A percentile compares a stretch with the other conserved stretches of the same genome.
Conservation (phyloP, 2,113 vertebrate genomes). For the Etia nguti region DNA sequence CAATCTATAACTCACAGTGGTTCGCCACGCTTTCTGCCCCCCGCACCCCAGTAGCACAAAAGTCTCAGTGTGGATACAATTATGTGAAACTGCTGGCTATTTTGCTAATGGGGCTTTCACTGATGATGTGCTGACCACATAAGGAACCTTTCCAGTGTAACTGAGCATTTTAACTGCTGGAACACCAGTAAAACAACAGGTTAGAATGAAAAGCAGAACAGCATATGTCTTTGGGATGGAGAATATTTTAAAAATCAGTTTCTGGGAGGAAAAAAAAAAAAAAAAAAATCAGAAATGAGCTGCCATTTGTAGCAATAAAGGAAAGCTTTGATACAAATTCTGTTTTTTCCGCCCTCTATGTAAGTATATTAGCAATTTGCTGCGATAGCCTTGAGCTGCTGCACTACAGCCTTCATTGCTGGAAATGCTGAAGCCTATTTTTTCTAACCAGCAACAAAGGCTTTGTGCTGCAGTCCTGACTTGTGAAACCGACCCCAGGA, state of each 20-base stretch:
- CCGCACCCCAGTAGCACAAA: rapidly evolving
- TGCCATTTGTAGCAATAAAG: not conserved
- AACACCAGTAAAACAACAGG: not conserved
- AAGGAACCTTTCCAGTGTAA: not conserved
- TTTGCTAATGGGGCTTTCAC: not conserved
- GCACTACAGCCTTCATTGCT: not conserved
- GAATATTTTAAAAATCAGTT: not conserved
- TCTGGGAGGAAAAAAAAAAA: not conserved
- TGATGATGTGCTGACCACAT: not conserved
- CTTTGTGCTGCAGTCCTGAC: not conserved
- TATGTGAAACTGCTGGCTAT: not conserved
- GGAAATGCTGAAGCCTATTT: not conserved
- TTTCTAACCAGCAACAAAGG: conserved; percentile 21
- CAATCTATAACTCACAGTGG: not conserved
- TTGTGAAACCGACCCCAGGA: conserved; percentile 8
- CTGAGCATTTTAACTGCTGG: not conserved
- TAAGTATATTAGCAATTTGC: not conserved
- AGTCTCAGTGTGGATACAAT: not conserved
- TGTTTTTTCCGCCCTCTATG: not conserved
- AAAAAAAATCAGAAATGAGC: not conserved
- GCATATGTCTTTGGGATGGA: not conserved
- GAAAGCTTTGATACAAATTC: not conserved
- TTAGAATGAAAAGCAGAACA: not conserved
- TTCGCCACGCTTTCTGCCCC: not conserved
- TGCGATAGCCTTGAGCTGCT: not conserved